Conservation (phyloP, 1,140 invertebrate species). For the Drosophila biarmipes region DNA sequence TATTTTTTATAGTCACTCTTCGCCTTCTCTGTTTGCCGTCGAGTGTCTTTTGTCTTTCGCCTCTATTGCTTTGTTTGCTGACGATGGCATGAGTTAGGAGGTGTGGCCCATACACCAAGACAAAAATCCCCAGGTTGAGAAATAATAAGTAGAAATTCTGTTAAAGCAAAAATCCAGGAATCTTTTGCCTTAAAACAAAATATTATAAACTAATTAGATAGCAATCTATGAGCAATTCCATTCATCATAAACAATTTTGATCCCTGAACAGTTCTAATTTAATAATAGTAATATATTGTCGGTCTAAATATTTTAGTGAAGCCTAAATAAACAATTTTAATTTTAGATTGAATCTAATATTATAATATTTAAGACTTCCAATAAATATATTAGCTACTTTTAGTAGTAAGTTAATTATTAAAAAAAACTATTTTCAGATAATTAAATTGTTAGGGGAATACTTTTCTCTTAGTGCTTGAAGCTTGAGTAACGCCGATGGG, state of each 20-base stretch:
- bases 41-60: slow-evolving; percentile 70
- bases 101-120: slow-evolving; percentile 41
- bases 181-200: not conserved
- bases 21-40: slow-evolving; percentile 53
- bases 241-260: no score
- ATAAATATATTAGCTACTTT: no score
- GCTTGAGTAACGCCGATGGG: slow-evolving; percentile 44
- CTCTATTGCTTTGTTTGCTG: slow-evolving; percentile 53
- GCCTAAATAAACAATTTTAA: no score
- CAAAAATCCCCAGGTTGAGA: not conserved
- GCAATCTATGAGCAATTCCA: no score
- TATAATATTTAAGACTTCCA: no score
- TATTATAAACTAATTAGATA: no score
- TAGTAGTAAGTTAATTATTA: no score
- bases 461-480: slow-evolving; percentile 11
- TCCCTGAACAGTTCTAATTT: no score
- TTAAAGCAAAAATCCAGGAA: no score
- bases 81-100: slow-evolving; percentile 44
- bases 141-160: not conserved
- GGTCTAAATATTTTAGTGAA: no score
- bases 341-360: no score
- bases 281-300: no score
- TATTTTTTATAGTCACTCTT: slow-evolving; percentile 70
- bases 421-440: not conserved
- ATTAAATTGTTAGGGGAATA: not conserved